Conservation (phyloP, 2,888 invertebrate genomes). For the Pseudococcus longispinus region DNA sequence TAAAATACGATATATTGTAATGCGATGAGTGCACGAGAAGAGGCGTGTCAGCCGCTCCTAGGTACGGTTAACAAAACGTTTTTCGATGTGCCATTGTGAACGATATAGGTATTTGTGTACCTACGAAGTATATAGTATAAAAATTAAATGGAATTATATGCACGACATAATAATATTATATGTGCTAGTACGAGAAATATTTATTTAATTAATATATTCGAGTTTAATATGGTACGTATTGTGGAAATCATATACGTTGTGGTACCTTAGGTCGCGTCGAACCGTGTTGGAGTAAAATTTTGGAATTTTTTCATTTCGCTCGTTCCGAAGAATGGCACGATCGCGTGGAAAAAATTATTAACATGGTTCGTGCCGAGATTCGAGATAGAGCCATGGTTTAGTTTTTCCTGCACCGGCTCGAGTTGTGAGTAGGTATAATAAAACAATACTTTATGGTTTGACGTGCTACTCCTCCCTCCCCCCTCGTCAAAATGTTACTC, state of each 20-base stretch:
- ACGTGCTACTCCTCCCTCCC: neutral
- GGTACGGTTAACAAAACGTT: conserved; percentile 33
- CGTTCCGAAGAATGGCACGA: neutral
- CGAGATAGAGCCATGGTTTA: neutral
- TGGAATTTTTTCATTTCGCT: neutral
- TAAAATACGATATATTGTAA: conserved; percentile 43
- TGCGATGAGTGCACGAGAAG: conserved; percentile 44
- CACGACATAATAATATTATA: neutral
- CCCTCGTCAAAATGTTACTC: neutral
- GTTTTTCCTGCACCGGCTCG: neutral
- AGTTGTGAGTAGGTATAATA: neutral
- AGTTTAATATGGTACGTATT: too few species aligned
- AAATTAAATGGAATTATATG: conserved; percentile 3
- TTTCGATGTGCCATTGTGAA: conserved; percentile 23
- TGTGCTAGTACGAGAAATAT: neutral
- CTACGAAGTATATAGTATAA: neutral
- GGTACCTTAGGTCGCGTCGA: neutral
- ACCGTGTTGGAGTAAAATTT: neutral
- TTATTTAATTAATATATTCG: neutral
- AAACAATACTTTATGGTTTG: conserved; percentile 2
- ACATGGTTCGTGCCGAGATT: neutral
- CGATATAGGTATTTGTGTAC: neutral
- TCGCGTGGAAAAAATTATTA: conserved; percentile 1
- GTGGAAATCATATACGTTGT: neutral
- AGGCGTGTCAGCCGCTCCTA: conserved; percentile 45